Conservation (phyloP, 2,113 vertebrate species). For the Meleagris gallopavo region DNA sequence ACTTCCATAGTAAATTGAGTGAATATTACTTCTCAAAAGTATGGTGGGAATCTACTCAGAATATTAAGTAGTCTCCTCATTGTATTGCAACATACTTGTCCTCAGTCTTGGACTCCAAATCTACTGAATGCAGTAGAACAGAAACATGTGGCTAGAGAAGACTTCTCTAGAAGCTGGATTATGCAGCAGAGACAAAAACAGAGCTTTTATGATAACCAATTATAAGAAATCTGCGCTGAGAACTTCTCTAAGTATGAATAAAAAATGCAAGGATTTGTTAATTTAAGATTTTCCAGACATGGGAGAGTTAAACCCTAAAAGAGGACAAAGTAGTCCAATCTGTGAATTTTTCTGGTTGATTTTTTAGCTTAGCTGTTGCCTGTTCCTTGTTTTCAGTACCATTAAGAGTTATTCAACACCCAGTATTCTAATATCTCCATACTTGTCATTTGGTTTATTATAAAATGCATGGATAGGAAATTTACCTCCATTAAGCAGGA, state of each 20-base stretch:
- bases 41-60: neutral
- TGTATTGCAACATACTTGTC: neutral
- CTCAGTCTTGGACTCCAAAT: neutral
- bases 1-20: conserved; percentile 15
- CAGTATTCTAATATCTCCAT: neutral
- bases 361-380: neutral
- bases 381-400: neutral
- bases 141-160: neutral
- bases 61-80: conserved; percentile 2
- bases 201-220: conserved; percentile 38
- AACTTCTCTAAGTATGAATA: conserved; percentile 24
- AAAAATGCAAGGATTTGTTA: neutral
- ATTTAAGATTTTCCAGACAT: neutral
- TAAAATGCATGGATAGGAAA: neutral
- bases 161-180: conserved; percentile 12
- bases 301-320: neutral
- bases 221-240: neutral
- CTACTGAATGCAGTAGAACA: neutral
- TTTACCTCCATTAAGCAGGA: neutral
- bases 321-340: neutral
- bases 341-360: neutral
- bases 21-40: conserved; percentile 1
- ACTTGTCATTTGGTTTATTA: neutral
- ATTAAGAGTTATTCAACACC: neutral
- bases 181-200: conserved; percentile 8